Conservation (phyloP, 2,797 vertebrate species). For the Pyrocephalus nanus region DNA sequence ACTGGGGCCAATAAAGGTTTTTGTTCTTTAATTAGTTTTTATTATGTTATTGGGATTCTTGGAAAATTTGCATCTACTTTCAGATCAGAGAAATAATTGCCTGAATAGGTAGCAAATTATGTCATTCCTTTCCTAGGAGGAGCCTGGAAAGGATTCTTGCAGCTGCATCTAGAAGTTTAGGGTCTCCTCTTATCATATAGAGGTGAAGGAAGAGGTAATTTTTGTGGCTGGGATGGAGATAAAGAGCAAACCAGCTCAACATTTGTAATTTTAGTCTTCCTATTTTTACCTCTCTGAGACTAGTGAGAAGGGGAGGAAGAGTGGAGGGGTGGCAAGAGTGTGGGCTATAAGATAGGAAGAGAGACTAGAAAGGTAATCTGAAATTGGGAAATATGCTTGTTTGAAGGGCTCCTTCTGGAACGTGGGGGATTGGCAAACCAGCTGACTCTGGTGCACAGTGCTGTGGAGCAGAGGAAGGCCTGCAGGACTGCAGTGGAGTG, state of each 20-base stretch:
- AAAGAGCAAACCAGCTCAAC: background rate
- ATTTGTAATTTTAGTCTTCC: background rate
- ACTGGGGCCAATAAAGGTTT: background rate
- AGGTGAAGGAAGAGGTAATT: background rate
- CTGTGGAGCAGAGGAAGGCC: background rate
- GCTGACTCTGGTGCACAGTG: background rate
- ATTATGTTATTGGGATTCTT: background rate
- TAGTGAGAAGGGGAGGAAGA: background rate
- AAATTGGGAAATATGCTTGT: fast-evolving
- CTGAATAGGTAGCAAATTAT: background rate
- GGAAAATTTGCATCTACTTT: background rate
- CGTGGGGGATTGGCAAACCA: background rate
- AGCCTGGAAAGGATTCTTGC: background rate
- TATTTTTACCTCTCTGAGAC: background rate
- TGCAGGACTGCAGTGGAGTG: background rate
- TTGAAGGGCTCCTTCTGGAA: background rate
- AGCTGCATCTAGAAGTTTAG: background rate
- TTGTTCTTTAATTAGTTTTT: background rate
- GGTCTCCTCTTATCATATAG: background rate
- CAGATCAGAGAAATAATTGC: background rate
- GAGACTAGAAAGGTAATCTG: background rate
- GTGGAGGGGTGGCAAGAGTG: background rate
- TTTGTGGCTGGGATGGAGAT: background rate
- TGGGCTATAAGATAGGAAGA: background rate
- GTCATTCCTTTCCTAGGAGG: background rate